Conservation (phyloP, 2,797 vertebrate genomes). For the Glossophaga mutica region DNA sequence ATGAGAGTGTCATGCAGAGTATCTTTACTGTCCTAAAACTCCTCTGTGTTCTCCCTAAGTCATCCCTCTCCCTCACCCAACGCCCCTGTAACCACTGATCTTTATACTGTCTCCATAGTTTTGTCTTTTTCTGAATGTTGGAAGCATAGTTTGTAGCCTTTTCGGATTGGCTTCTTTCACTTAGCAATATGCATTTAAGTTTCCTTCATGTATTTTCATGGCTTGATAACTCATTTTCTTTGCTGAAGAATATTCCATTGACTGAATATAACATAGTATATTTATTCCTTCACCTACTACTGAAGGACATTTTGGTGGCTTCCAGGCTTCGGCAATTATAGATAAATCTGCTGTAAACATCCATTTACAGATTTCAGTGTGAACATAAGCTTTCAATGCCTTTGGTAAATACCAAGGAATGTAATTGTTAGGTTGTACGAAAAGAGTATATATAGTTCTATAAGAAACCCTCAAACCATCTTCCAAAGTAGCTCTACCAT, state of each 20-base stretch:
- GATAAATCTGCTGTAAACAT: not conserved
- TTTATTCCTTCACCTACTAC: not conserved
- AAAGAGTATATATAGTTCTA: not conserved
- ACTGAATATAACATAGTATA: not conserved
- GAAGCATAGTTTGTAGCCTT: not conserved
- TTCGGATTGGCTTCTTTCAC: not conserved
- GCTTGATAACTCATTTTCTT: not conserved
- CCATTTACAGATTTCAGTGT: not conserved
- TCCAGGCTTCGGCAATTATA: not conserved
- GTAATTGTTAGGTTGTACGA: not conserved
- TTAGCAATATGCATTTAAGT: not conserved
- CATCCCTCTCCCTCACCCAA: not conserved
- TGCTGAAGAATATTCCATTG: not conserved
- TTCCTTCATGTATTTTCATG: not conserved
- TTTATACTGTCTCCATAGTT: not conserved
- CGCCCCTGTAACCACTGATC: not conserved
- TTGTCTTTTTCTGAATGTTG: not conserved
- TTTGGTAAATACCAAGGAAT: not conserved
- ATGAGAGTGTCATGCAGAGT: not conserved
- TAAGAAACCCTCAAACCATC: not conserved
- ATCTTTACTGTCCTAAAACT: not conserved
- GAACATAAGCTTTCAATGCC: not conserved
- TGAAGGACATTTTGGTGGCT: not conserved
- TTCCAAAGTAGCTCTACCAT: not conserved
- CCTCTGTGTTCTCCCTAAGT: not conserved